A percentile compares a stretch with the other conserved stretches of the same genome.
Conservation (phyloP, 2,113 vertebrate genomes). For the Scartelaos histophorus region DNA sequence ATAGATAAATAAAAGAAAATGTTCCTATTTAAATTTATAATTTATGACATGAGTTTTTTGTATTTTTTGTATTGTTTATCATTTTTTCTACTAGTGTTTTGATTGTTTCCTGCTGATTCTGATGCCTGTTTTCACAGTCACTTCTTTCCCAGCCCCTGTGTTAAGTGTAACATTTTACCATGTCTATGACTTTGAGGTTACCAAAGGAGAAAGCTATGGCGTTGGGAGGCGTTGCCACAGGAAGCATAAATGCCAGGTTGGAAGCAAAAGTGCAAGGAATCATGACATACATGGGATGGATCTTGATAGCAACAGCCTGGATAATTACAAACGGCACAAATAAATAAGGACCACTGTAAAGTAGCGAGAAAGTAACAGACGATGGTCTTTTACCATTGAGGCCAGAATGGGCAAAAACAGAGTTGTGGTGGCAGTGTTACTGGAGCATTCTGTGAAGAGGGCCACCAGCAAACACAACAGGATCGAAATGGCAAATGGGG, state of each 20-base stretch:
- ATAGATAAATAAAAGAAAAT: neutral
- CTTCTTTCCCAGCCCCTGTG: neutral
- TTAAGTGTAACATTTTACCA: conserved; percentile 75
- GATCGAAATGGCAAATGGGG: conserved; percentile 75
- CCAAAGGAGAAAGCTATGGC: conserved; percentile 91
- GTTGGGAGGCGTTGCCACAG: conserved; percentile 91
- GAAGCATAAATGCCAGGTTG: conserved; percentile 93
- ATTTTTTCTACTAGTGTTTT: conserved; percentile 6
- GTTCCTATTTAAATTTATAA: neutral
- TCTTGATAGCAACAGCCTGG: conserved; percentile 80
- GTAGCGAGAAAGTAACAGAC: conserved; percentile 66
- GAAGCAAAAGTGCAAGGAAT: conserved; percentile 86
- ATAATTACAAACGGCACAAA: conserved; percentile 34
- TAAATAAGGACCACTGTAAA: neutral
- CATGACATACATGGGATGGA: conserved; percentile 92
- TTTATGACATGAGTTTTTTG: neutral
- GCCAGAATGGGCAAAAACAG: conserved; percentile 92
- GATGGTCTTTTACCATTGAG: conserved; percentile 86
- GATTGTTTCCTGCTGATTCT: conserved; percentile 59
- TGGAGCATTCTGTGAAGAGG: conserved; percentile 90
- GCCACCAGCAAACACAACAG: conserved; percentile 82
- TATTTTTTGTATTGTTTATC: too few species aligned
- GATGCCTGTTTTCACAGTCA: conserved; percentile 20
- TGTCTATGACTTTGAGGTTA: conserved; percentile 84
- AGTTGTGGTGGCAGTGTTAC: conserved; percentile 93